These are phyloP conservation scores for Peromyscus californicus DNA, from an alignment of 2,113 vertebrate genomes.

Conservation along the genomic window DNA sequence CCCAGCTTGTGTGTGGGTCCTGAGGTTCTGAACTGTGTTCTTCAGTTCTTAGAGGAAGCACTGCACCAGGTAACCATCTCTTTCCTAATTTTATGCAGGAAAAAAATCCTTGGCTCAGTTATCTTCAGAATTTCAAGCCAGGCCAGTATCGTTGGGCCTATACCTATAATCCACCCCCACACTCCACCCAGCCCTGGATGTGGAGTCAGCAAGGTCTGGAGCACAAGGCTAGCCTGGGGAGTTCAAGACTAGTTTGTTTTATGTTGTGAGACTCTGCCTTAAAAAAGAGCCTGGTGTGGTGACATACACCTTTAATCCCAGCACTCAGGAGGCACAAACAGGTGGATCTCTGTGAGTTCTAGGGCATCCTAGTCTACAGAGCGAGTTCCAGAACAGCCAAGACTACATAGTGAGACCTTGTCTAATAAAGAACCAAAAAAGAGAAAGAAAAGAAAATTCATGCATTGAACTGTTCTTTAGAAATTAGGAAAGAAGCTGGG, in stretches of 20 bases:
- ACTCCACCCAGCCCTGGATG: too few species aligned
- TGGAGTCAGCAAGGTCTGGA: neutral
- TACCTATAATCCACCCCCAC: neutral
- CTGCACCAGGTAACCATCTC: neutral
- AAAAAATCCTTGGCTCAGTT: conserved; percentile 20
- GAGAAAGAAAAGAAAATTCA: neutral
- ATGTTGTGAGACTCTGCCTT: neutral
- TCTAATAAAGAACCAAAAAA: neutral
- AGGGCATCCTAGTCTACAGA: neutral
- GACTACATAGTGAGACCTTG: neutral
- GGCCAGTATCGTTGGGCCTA: neutral
- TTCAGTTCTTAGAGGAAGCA: neutral
- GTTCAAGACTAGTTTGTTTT: neutral
- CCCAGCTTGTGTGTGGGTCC: neutral
- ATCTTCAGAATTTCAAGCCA: conserved; percentile 20
- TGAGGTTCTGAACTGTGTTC: neutral
- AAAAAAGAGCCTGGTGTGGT: neutral
- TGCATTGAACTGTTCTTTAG: neutral
- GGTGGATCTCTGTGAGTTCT: neutral
- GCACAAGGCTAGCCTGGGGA: neutral
- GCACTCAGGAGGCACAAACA: neutral
- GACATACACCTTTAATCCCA: neutral
- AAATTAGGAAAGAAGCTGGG: conserved; percentile 39
- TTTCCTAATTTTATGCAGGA: conserved; percentile 17
- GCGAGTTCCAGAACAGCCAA: neutral